These are phyloP conservation scores for Pseudoatta argentina DNA, from an alignment of 1,140 invertebrate genomes.

Conservation along the genomic window DNA sequence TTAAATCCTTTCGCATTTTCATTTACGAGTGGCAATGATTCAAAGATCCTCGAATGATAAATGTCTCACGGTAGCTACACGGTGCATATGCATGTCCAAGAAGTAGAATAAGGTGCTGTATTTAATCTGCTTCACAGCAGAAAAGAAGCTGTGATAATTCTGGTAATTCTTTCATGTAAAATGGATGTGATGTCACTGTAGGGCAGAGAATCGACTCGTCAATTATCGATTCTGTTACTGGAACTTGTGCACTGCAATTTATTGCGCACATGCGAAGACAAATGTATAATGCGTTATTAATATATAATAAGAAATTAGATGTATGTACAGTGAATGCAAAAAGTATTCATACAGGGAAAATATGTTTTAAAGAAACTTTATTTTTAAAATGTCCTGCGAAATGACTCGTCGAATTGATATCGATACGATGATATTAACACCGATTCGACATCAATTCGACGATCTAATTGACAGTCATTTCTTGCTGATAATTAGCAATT, in stretches of 20 bases:
- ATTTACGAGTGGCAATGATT: constrained; percentile 38
- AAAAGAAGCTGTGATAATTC: constrained; percentile 72
- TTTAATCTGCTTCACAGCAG: constrained; percentile 69
- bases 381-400: too few relatives aligned
- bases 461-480: too few relatives aligned
- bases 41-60: neutral
- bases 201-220: constrained; percentile 40
- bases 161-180: constrained; percentile 57
- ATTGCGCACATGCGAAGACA: constrained; percentile 4
- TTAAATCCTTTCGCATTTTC: neutral
- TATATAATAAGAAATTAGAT: constrained; percentile 6
- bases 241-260: constrained; percentile 28
- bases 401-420: too few relatives aligned
- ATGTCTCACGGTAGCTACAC: constrained; percentile 38
- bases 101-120: constrained; percentile 54
- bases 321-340: neutral
- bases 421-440: too few relatives aligned
- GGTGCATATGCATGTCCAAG: constrained; percentile 39
- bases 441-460: too few relatives aligned
- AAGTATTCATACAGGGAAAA: too few relatives aligned
- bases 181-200: constrained; percentile 34
- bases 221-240: constrained; percentile 52
- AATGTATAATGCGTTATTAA: constrained; percentile 2
- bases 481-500: too few relatives aligned
- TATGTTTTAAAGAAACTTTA: too few relatives aligned